Percentiles rank a stretch among this genome's conserved stretches.
phyloP scores from a whole-genome alignment of 1,140 invertebrate genomes.

The Drosophila orosa region DNA sequence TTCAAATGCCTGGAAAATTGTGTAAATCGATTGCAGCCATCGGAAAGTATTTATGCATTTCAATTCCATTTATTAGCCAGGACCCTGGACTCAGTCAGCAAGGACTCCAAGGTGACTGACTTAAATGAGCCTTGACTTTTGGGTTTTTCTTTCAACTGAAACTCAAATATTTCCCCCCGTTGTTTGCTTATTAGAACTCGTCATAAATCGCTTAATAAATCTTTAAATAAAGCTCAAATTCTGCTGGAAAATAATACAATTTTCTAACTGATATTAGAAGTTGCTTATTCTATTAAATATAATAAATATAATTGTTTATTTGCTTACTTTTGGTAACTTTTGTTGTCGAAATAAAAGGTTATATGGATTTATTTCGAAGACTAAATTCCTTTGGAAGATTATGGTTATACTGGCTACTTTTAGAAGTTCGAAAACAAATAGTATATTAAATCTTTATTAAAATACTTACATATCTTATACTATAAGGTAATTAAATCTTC shows the following conservation, averaged over 20 bases:
- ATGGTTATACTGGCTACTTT: too few relatives aligned
- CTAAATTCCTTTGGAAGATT: too few relatives aligned
- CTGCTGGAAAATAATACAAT: too few relatives aligned
- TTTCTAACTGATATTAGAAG: too few relatives aligned
- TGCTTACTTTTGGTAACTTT: too few relatives aligned
- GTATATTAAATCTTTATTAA: background rate
- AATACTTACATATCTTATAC: background rate
- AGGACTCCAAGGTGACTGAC: conserved; percentile 17
- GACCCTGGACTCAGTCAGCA: background rate
- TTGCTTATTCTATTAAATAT: too few relatives aligned
- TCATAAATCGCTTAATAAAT: background rate
- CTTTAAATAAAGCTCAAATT: too few relatives aligned
- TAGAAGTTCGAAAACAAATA: too few relatives aligned
- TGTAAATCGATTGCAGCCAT: conserved; percentile 41
- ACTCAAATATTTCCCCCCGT: background rate
- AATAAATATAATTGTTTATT: too few relatives aligned
- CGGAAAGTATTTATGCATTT: conserved; percentile 42
- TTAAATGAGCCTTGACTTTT: conserved; percentile 5
- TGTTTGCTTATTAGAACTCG: background rate
- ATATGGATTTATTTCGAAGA: too few relatives aligned
- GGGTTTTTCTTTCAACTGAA: background rate
- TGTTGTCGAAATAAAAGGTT: too few relatives aligned
- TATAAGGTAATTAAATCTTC: background rate
- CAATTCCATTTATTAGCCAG: conserved; percentile 36
- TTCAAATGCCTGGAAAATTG: conserved; percentile 21